Evolutionary conservation across 2,797 vertebrate genomes (phyloP), one percentile per base, ranked within the genome.

Genomic region (Chaetodon trifasciatus): DNA sequence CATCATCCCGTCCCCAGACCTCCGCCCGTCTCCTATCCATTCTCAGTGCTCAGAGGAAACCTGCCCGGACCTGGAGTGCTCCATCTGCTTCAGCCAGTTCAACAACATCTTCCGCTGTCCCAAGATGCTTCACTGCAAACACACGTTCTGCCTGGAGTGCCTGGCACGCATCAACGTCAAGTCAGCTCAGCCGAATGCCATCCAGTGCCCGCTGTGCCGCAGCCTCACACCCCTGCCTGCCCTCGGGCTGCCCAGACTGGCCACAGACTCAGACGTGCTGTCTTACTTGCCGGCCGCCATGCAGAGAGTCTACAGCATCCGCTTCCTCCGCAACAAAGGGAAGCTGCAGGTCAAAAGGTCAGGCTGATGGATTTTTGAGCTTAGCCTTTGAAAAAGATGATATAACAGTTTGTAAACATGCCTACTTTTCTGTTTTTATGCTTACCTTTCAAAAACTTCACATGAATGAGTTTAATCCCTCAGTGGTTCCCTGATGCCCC

Each of bases 61-160:
- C 32, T 6, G 28, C 24, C 95, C 93, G 0, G 95, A 96, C 74
- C 86, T 96, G 89, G 96, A 97, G 84, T 97, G 96, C 28, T 77
- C 95, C 61, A 89, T 96, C 85, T 97, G 96, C 85, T 96, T 96
- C 90, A 95, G 94, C 70, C 91, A 94, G 78, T 97, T 96, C 86
- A 95, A 96, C 91, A 96, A 96, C 11, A 68, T 96, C 81, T 96
- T 96, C 94, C 95, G 94, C 78, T 94, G 95, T 23, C 96, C 96
- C 49, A 96, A 97, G 87, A 88, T 95, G 89, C 95, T 97, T 2
- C 87, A 92, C 68, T 97, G 96, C 70, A 79, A 79, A 1, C 96
- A 96, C 87, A 95, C 96, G 2, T 96, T 96, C 94, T 97, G 96
- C 78, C 90, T 97, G 85, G 96, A 97, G 91, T 96, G 96, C 55